These are phyloP conservation scores for Chirona hameri DNA, from an alignment of 2,888 invertebrate genomes.

Conservation along the genomic window DNA sequence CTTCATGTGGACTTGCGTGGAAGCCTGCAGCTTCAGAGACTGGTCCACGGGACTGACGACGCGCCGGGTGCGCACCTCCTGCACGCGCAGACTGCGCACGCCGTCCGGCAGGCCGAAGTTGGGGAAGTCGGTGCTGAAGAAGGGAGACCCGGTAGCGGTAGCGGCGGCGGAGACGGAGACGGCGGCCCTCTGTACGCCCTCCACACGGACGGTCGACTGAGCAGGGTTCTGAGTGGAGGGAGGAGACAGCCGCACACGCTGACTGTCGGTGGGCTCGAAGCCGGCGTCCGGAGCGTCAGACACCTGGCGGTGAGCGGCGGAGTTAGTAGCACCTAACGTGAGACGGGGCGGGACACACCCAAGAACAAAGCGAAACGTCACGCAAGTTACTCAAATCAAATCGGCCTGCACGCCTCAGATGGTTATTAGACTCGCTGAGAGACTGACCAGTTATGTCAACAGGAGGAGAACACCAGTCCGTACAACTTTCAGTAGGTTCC, in stretches of 20 bases:
- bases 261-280: background rate
- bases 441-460: too few relatives aligned
- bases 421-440: too few relatives aligned
- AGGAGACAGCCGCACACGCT: background rate
- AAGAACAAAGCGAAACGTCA: too few relatives aligned
- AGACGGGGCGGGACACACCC: too few relatives aligned
- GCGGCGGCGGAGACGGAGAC: background rate
- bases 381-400: too few relatives aligned
- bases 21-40: constrained; percentile 34
- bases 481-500: too few relatives aligned
- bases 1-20: constrained; percentile 37
- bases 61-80: constrained; percentile 41
- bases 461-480: too few relatives aligned
- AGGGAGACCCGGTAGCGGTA: constrained; percentile 46
- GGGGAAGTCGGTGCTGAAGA: constrained; percentile 73
- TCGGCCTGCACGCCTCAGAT: too few relatives aligned
- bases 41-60: constrained; percentile 39
- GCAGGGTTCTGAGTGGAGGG: too few relatives aligned
- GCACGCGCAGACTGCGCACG: constrained; percentile 47
- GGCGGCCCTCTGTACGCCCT: background rate
- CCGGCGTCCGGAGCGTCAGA: background rate
- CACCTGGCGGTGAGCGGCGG: background rate
- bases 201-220: background rate
- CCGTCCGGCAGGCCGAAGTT: constrained; percentile 67
- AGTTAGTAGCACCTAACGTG: too few relatives aligned